Conservation (phyloP, 2,888 invertebrate genomes). For the Atethmia centrago region DNA sequence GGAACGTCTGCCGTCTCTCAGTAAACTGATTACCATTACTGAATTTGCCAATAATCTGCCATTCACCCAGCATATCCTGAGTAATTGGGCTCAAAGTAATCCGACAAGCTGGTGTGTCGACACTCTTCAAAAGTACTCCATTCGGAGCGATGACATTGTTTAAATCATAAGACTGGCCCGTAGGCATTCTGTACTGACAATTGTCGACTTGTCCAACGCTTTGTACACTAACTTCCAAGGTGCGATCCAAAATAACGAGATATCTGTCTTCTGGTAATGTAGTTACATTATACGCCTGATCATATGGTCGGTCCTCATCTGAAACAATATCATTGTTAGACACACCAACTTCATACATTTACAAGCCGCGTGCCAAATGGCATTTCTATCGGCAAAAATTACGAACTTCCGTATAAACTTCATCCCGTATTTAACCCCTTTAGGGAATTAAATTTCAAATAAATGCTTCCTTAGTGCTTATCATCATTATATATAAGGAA, state of each 20-base stretch:
- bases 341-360: background rate
- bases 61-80: constrained; percentile 68
- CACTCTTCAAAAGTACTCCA: constrained; percentile 62
- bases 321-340: constrained; percentile 47
- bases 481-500: background rate
- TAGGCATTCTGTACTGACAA: constrained; percentile 67
- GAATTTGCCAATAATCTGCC: constrained; percentile 75
- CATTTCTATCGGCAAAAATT: background rate
- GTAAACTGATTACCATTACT: constrained; percentile 64
- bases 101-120: constrained; percentile 56
- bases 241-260: constrained; percentile 66
- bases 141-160: constrained; percentile 22
- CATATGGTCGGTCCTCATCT: constrained; percentile 71
- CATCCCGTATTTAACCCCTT: background rate
- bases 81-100: constrained; percentile 69
- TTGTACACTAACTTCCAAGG: constrained; percentile 57
- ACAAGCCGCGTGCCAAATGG: background rate
- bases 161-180: constrained; percentile 56
- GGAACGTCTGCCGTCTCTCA: constrained; percentile 66
- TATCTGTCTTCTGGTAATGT: constrained; percentile 49
- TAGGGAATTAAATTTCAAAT: background rate
- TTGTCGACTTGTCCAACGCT: constrained; percentile 61
- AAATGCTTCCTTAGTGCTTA: background rate
- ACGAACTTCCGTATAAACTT: background rate
- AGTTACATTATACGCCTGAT: constrained; percentile 74